Evolutionary conservation across 2,113 vertebrate species (phyloP).

Genomic region (Urocynchramus pylzowi): DNA sequence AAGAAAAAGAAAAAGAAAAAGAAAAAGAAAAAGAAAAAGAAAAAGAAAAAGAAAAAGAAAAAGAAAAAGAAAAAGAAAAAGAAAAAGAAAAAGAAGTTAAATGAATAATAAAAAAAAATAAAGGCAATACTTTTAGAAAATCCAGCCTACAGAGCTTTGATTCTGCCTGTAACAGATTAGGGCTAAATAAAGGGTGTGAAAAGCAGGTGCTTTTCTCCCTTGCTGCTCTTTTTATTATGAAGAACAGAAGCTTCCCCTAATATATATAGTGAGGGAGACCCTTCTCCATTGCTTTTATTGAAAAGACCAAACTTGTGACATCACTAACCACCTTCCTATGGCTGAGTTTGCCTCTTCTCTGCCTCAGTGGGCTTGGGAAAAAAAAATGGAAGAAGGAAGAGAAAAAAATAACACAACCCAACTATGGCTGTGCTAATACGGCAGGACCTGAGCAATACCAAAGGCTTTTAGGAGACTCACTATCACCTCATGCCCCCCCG

Average conservation of each 20-base stretch:
- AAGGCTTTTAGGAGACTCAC: background rate
- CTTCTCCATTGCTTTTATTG: constrained; percentile 37
- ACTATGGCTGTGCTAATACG: background rate
- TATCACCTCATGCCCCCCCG: background rate
- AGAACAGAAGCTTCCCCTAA: constrained; percentile 21
- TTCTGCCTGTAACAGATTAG: background rate
- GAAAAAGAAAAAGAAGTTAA: background rate
- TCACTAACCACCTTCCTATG: constrained; percentile 61
- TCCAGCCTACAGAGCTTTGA: background rate
- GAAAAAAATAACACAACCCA: background rate
- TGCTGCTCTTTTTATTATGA: constrained; percentile 14
- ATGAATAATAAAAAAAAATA: background rate
- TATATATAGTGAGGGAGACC: constrained; percentile 58
- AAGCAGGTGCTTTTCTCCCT: constrained; percentile 48
- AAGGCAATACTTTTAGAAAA: background rate
- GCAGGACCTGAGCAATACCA: constrained; percentile 9
- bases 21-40: background rate
- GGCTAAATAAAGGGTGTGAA: background rate
- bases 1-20: background rate
- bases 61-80: background rate
- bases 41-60: background rate
- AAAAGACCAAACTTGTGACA: constrained; percentile 61
- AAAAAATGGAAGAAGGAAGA: background rate
- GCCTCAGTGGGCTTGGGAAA: background rate
- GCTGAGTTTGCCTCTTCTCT: constrained; percentile 37